These are phyloP conservation scores for Neuroterus valhalla DNA, from an alignment of 1,140 invertebrate genomes.

Conservation along the genomic window DNA sequence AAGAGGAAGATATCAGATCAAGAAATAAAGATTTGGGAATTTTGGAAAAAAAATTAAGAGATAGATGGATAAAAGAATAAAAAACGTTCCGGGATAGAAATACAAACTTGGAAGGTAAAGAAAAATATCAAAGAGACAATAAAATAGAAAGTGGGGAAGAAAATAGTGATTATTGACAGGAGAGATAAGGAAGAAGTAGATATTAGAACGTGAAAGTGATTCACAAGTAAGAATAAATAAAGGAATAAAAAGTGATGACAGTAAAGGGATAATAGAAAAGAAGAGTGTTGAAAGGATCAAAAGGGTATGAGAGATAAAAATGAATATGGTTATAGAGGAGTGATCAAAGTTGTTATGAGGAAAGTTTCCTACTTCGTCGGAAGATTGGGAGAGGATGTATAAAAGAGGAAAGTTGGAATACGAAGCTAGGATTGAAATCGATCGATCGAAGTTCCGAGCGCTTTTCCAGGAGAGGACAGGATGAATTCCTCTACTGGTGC, in stretches of 20 bases:
- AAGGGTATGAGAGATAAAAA: too few relatives aligned
- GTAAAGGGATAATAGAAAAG: too few relatives aligned
- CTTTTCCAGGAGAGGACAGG: not conserved
- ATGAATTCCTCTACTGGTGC: not conserved
- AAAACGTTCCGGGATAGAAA: not conserved
- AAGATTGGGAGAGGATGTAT: too few relatives aligned
- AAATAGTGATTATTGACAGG: too few relatives aligned
- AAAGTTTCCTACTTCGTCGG: too few relatives aligned
- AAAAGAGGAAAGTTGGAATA: not conserved
- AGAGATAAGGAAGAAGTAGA: too few relatives aligned
- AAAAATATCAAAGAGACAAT: not conserved
- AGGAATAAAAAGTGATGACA: too few relatives aligned
- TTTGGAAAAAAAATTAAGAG: not conserved
- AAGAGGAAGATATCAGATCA: conserved; percentile 8
- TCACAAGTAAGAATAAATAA: too few relatives aligned
- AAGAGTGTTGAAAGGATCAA: too few relatives aligned
- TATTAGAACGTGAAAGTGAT: too few relatives aligned
- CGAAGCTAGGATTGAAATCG: not conserved
- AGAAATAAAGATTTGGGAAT: conserved; percentile 6
- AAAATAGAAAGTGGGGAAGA: not conserved
- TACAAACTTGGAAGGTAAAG: not conserved
- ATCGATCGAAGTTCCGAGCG: conserved; percentile 22
- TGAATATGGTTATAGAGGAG: too few relatives aligned
- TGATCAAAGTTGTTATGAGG: too few relatives aligned
- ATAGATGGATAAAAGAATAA: not conserved